These are phyloP conservation scores for Rhinolophus ferrumequinum DNA, from an alignment of 2,113 vertebrate genomes.

Conservation along the genomic window DNA sequence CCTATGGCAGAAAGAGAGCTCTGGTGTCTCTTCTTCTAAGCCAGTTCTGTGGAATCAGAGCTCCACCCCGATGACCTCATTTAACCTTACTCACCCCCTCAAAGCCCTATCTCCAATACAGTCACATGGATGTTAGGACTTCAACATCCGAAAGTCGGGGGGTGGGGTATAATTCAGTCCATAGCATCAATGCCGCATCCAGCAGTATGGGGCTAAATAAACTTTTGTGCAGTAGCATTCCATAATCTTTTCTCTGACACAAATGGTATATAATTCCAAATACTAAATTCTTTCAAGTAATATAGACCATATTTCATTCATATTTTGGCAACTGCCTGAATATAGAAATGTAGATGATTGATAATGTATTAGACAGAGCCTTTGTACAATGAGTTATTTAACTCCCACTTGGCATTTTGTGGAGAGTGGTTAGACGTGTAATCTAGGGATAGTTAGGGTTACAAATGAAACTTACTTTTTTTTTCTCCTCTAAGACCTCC, in stretches of 20 bases:
- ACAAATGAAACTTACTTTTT: neutral
- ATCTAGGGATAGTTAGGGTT: neutral
- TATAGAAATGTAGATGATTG: neutral
- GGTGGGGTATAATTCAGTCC: neutral
- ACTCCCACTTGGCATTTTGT: neutral
- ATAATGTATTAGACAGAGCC: neutral
- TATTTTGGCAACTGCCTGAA: neutral
- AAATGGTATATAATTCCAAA: neutral
- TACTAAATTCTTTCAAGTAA: neutral
- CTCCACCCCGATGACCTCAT: neutral
- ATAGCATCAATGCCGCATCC: neutral
- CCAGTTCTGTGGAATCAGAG: neutral
- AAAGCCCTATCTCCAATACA: neutral
- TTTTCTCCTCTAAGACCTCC: neutral
- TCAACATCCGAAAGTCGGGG: neutral
- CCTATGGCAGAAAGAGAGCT: neutral
- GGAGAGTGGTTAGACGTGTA: neutral
- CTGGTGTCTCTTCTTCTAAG: neutral
- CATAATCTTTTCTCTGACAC: neutral
- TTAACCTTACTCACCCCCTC: neutral
- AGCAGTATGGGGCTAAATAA: neutral
- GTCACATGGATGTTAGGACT: neutral
- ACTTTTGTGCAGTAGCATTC: neutral
- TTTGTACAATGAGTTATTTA: neutral
- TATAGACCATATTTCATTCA: neutral